These are phyloP conservation scores for Schmidtea mediterranea DNA, from an alignment of 1,140 invertebrate species.

Conservation along the genomic window DNA sequence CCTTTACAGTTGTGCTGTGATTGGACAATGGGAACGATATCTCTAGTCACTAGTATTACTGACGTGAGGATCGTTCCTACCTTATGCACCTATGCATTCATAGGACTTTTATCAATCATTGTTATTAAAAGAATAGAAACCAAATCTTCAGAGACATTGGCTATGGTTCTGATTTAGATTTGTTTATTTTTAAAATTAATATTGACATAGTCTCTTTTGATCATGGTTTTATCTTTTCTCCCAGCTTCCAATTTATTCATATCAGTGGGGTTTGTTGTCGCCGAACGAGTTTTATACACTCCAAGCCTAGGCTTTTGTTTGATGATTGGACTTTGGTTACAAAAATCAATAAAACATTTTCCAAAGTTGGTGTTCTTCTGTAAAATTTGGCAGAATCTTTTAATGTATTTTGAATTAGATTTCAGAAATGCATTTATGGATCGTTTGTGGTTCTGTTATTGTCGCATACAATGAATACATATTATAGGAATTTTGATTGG, in stretches of 20 bases:
- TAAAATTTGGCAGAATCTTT: not conserved
- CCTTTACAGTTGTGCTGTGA: slow-evolving; percentile 73
- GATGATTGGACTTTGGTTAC: slow-evolving; percentile 37
- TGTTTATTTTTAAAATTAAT: not conserved
- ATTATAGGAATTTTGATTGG: not conserved
- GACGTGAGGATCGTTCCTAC: slow-evolving; percentile 63
- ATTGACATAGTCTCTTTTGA: slow-evolving; percentile 33
- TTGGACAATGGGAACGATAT: slow-evolving; percentile 92
- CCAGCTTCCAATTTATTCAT: slow-evolving; percentile 88
- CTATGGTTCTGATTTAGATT: too few relatives aligned
- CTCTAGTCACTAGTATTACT: slow-evolving; percentile 44
- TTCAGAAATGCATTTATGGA: too few relatives aligned
- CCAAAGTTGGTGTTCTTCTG: not conserved
- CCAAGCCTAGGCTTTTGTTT: slow-evolving; percentile 91
- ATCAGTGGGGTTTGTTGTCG: slow-evolving; percentile 82
- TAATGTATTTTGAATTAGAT: not conserved
- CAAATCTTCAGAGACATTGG: too few relatives aligned
- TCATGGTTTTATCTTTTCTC: slow-evolving; percentile 63
- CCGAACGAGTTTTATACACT: slow-evolving; percentile 74
- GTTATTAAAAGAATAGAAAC: too few relatives aligned
- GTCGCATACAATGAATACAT: too few relatives aligned
- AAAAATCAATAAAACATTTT: slow-evolving; percentile 11
- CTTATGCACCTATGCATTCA: slow-evolving; percentile 37
- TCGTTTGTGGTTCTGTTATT: too few relatives aligned
- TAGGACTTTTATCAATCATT: slow-evolving; percentile 23